Conservation (phyloP, 2,797 vertebrate genomes). For the Platyrinchus mystaceus region DNA sequence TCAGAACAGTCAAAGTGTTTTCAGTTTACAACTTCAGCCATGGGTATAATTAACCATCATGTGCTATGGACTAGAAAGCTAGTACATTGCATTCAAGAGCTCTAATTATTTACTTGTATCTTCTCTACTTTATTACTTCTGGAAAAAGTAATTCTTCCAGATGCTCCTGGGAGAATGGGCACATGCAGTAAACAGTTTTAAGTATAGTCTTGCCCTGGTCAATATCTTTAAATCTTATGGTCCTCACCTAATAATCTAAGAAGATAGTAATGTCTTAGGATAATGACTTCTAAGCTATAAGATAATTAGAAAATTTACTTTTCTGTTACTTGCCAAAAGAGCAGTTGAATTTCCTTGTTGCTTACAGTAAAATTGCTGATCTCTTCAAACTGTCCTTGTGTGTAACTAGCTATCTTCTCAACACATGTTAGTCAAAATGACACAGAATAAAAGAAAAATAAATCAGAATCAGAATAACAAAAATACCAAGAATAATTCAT, state of each 20-base stretch:
- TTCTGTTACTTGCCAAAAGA: not conserved
- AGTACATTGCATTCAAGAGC: constrained; percentile 1
- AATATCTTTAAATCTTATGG: not conserved
- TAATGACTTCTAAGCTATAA: not conserved
- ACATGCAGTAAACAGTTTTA: not conserved
- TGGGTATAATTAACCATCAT: constrained; percentile 16
- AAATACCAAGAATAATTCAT: not conserved
- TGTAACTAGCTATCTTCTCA: not conserved
- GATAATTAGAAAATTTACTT: not conserved
- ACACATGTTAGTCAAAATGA: not conserved
- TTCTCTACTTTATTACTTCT: constrained; percentile 6
- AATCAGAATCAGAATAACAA: not conserved
- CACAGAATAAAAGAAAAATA: not conserved
- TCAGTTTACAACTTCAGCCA: not conserved
- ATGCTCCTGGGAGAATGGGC: not conserved
- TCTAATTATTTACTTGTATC: constrained; percentile 30
- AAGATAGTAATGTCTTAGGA: not conserved
- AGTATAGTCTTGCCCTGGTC: not conserved
- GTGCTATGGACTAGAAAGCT: constrained; percentile 34
- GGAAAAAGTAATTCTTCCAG: not conserved
- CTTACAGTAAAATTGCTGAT: not conserved
- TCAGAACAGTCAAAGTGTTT: not conserved
- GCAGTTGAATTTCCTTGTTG: not conserved
- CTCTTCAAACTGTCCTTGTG: not conserved
- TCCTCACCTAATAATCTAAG: not conserved